Conservation (phyloP, 2,888 invertebrate genomes). For the Sinhomidia bicolor region DNA sequence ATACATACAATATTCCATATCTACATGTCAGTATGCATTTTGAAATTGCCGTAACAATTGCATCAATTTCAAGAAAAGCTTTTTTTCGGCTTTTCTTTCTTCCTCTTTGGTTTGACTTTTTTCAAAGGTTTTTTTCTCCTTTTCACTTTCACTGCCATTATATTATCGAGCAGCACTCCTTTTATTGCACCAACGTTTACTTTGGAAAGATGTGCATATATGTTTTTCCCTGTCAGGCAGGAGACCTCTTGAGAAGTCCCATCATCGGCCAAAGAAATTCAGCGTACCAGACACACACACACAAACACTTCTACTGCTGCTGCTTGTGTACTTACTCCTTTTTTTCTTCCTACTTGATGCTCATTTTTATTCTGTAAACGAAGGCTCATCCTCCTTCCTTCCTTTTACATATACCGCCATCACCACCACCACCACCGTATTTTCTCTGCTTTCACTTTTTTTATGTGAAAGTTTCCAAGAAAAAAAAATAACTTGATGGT, state of each 20-base stretch:
- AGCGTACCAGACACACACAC: not conserved
- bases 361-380: slow-evolving; percentile 71
- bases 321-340: slow-evolving; percentile 11
- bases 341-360: slow-evolving; percentile 67
- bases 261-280: not conserved
- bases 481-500: not conserved
- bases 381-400: slow-evolving; percentile 67
- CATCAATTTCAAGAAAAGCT: slow-evolving; percentile 19
- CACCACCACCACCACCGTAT: slow-evolving; percentile 18
- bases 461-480: slow-evolving; percentile 31
- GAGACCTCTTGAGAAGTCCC: slow-evolving; percentile 54
- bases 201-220: slow-evolving; percentile 8
- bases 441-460: slow-evolving; percentile 56
- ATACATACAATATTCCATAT: not conserved
- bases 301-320: not conserved
- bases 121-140: slow-evolving; percentile 57
- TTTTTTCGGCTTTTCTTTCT: slow-evolving; percentile 20
- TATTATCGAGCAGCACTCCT: slow-evolving; percentile 19
- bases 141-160: slow-evolving; percentile 47
- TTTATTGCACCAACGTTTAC: slow-evolving; percentile 35
- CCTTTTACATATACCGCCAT: slow-evolving; percentile 26
- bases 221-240: slow-evolving; percentile 30
- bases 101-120: slow-evolving; percentile 46
- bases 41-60: slow-evolving; percentile 28
- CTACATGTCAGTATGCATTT: not conserved